Evolutionary conservation across 2,797 vertebrate species (phyloP), one percentile per base, ranked within the genome.

Genomic region (Florisuga fusca): DNA sequence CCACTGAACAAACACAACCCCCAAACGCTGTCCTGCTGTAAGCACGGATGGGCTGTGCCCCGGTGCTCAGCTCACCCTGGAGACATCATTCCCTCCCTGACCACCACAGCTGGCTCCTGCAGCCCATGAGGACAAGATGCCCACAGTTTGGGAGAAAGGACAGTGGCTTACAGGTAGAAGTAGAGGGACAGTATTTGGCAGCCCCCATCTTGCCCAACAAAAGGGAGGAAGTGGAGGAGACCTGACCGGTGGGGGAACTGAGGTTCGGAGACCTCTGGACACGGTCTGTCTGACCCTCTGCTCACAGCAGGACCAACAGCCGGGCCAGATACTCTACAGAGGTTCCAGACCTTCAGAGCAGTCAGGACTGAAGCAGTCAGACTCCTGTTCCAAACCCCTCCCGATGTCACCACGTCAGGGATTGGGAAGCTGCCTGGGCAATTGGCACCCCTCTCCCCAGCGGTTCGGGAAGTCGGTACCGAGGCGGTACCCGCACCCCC

Each of bases 81-180:
- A 38, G 33, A 20, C 27, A 45, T 25, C 13, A 12, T 38, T 17
- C 31, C 9, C 12, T 93, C 48, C 61, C 71, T 26, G 33, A 67
- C 21, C 31, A 73, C 31, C 45, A 43, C 45, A 27, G 19, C 34
- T 15, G 34, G 31, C 12, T 31, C 14, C 43, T 23, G 27, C 31
- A 55, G 17, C 3, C 54, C 43, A 3, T 1, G 26, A 87, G 19
- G 34, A 11, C 27, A 23, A 81, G 59, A 68, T 4, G 12, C 12
- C 22, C 83, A 69, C 7, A 19, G 29, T 41, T 12, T 18, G 19
- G 26, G 63, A 57, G n/a, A 82, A 90, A 46, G 5, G 6, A 41
- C 36, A 81, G 17, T 1, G 8, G 17, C 31, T 31, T 26, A 17
- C 9, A 3, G 2, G 2, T 0, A 14, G 5, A 36, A 23, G 7